These are phyloP conservation scores for Fistularia commersonii DNA, from an alignment of 2,797 vertebrate species.

Conservation along the genomic window DNA sequence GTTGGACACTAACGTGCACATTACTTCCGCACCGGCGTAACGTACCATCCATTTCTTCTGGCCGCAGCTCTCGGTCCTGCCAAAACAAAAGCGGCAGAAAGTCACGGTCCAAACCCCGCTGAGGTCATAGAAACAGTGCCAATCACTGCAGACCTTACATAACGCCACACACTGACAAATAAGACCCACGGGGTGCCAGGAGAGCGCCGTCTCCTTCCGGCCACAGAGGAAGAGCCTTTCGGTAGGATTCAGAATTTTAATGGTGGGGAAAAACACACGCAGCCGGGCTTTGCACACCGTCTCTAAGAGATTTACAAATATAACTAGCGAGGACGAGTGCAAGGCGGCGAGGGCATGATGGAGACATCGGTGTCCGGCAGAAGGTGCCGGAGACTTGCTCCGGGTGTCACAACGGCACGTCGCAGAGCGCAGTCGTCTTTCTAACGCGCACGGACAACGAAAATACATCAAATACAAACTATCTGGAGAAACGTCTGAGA, in stretches of 20 bases:
- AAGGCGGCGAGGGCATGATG: no score
- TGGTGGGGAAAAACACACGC: conserved; percentile 19
- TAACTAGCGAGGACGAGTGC: no score
- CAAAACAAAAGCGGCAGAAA: conserved; percentile 48
- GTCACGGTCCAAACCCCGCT: conserved; percentile 32
- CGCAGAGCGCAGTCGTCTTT: no score
- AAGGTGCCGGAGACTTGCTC: no score
- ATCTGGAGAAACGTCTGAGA: no score
- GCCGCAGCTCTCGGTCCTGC: conserved; percentile 92
- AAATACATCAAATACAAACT: no score
- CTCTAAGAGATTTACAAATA: no score
- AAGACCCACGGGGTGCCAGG: conserved; percentile 24
- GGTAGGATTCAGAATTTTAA: conserved; percentile 9
- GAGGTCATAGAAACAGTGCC: conserved; percentile 26
- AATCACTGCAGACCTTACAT: conserved; percentile 25
- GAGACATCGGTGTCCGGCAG: no score
- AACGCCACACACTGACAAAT: conserved; percentile 13
- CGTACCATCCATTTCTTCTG: conserved; percentile 96
- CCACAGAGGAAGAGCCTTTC: conserved; percentile 35
- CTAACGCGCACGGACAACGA: no score
- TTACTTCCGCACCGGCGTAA: neutral
- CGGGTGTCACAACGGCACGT: no score
- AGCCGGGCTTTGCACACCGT: no score
- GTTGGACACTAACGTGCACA: neutral
- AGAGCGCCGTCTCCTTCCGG: conserved; percentile 33